phyloP scores from a whole-genome alignment of 2,797 vertebrate genomes.

The Pteropus rufus region DNA sequence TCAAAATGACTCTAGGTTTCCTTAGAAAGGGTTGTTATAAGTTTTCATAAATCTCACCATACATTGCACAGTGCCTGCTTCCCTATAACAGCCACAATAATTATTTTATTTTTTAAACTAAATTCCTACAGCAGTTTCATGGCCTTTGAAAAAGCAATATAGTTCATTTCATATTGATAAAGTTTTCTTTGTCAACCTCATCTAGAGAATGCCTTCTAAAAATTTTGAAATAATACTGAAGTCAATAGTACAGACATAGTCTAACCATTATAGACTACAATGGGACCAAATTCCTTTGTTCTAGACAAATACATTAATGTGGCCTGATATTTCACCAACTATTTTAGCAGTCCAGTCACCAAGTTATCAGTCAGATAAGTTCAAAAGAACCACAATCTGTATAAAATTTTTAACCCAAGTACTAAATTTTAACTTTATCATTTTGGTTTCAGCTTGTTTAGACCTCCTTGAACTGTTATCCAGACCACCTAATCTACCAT shows the following conservation, averaged over 20 bases:
- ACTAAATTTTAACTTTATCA: constrained; percentile 1
- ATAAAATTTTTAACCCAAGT: not conserved
- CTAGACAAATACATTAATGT: not conserved
- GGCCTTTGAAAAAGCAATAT: not conserved
- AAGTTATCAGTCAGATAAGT: not conserved
- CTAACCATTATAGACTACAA: not conserved
- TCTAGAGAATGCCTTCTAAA: not conserved
- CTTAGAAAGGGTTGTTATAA: not conserved
- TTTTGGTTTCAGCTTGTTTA: not conserved
- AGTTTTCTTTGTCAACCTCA: not conserved
- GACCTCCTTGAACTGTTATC: not conserved
- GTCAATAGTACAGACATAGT: not conserved
- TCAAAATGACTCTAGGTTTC: constrained; percentile 7
- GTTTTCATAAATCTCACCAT: not conserved
- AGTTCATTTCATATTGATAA: not conserved
- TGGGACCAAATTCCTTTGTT: not conserved
- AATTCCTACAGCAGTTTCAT: not conserved
- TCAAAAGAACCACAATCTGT: not conserved
- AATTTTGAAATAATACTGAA: constrained; percentile 7
- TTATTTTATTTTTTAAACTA: constrained; percentile 14
- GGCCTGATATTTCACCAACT: not conserved
- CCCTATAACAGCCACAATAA: not conserved
- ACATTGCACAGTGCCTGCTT: not conserved
- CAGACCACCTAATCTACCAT: not conserved
- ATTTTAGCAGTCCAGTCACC: constrained; percentile 4